Base-by-base conservation (phyloP, 2,797 vertebrate species). In the Myripristis murdjan region DNA sequence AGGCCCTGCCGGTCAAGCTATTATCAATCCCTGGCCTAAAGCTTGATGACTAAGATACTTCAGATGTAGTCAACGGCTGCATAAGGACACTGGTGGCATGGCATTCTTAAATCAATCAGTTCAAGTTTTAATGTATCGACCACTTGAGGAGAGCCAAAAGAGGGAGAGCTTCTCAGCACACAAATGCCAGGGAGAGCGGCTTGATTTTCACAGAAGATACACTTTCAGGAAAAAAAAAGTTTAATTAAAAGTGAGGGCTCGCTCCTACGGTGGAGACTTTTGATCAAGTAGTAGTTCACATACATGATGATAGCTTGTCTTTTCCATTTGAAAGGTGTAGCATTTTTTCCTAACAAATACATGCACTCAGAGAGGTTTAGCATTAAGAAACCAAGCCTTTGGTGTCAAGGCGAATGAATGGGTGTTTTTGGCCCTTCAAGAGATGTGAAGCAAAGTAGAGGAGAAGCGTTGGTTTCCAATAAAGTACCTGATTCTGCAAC, bases 71-170 rank as follows among this genome's bases (percentile, higher is more conserved):
- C 92, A 92, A 88, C 88, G 46, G 87, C 90, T 51, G 70, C 62
- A 85, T 87, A 76, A 93, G 93, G 91, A 94, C 92, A 91, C 92
- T 88, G 92, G 90, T 91, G 92, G 87, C 87, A 85, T 79, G 79
- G 88, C 89, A 86, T 94, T 90, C 92, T 93, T 88, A 89, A 94
- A 95, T 94, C 94, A 93, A 94, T 95, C 94, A 92, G 93, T 95
- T 95, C 94, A 95, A 94, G 94, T 94, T 95, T 94, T 94, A 94
- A 95, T 94, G 93, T 93, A 94, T 95, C 90, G 89, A 88, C 91
- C 91, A 92, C 94, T 95, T 86, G 64, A 95, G 88, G 70, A 63
- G 85, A 87, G 83, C 85, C 74, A 73, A 70, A 71, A 87, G 89
- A 89, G 82, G 66, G 87, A 79, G 73, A 90, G 90, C 86, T 91